Evolutionary conservation across 2,113 vertebrate species (phyloP).

Genomic region (Callorhinus ursinus): DNA sequence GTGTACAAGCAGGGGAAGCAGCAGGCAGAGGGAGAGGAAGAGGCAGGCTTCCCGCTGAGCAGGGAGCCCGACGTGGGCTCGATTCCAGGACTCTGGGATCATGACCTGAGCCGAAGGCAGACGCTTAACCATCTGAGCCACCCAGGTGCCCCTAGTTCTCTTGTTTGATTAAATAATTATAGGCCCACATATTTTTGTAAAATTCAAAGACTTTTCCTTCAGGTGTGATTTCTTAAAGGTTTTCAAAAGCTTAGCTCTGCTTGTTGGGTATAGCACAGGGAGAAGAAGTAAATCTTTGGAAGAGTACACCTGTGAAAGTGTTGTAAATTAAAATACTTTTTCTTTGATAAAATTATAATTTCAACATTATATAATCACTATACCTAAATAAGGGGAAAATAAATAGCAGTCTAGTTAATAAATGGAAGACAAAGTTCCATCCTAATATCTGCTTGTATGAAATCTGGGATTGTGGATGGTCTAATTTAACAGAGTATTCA

Average conservation of each 20-base stretch:
- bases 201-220: slow-evolving; percentile 83
- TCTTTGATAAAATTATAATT: background rate
- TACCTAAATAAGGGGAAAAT: background rate
- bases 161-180: slow-evolving; percentile 79
- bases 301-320: background rate
- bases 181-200: slow-evolving; percentile 77
- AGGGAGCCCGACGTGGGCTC: too few species aligned
- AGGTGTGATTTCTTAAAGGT: slow-evolving; percentile 76
- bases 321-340: background rate
- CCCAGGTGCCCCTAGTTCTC: slow-evolving; percentile 10
- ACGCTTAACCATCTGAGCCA: too few species aligned
- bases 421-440: background rate
- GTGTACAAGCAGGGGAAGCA: too few species aligned
- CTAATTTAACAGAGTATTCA: background rate
- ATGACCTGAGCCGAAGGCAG: too few species aligned
- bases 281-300: background rate
- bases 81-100: too few species aligned
- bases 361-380: background rate
- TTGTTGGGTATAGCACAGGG: background rate
- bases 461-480: background rate
- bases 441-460: background rate
- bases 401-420: background rate
- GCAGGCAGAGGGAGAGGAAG: too few species aligned
- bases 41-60: too few species aligned
- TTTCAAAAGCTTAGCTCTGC: slow-evolving; percentile 68